phyloP scores from a whole-genome alignment of 2,888 invertebrate species.

The Drosophila pseudotalamancana region DNA sequence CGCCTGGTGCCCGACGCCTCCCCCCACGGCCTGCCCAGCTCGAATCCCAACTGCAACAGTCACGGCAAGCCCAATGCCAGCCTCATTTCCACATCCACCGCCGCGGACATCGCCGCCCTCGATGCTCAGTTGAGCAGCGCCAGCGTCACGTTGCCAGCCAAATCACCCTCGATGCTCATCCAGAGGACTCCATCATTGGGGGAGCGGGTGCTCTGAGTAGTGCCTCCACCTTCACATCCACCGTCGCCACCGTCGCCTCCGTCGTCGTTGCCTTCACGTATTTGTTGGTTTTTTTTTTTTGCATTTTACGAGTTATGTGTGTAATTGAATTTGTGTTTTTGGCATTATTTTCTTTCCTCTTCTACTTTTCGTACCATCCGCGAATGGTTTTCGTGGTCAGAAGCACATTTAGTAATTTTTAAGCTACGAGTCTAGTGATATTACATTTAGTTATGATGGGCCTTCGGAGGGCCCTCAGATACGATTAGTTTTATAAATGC shows the following conservation, averaged over 20 bases:
- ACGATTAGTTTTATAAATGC: slow-evolving; percentile 50
- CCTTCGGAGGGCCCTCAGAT: slow-evolving; percentile 8
- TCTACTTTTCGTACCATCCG: neutral
- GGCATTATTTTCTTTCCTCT: slow-evolving; percentile 43
- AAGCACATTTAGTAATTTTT: slow-evolving; percentile 49
- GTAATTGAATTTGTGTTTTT: slow-evolving; percentile 75
- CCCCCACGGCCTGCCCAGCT: slow-evolving; percentile 84
- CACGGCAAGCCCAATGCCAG: slow-evolving; percentile 32
- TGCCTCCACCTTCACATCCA: too few species aligned
- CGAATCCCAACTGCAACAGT: slow-evolving; percentile 22
- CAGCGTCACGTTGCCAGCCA: slow-evolving; percentile 73
- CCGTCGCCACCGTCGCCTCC: neutral
- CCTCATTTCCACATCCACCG: slow-evolving; percentile 29
- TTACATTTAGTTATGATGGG: slow-evolving; percentile 74
- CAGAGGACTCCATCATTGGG: slow-evolving; percentile 83
- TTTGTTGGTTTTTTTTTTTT: slow-evolving; percentile 27
- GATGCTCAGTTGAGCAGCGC: slow-evolving; percentile 66
- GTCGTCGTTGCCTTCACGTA: slow-evolving; percentile 2
- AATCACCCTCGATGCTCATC: slow-evolving; percentile 83
- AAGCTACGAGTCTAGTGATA: slow-evolving; percentile 81
- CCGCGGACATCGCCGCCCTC: slow-evolving; percentile 59
- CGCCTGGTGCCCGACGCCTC: slow-evolving; percentile 89
- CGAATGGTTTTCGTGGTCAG: slow-evolving; percentile 19
- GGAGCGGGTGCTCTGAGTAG: slow-evolving; percentile 83
- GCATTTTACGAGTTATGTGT: slow-evolving; percentile 69